Conservation (phyloP, 2,113 vertebrate species). For the Mesembrinibis cayennensis region DNA sequence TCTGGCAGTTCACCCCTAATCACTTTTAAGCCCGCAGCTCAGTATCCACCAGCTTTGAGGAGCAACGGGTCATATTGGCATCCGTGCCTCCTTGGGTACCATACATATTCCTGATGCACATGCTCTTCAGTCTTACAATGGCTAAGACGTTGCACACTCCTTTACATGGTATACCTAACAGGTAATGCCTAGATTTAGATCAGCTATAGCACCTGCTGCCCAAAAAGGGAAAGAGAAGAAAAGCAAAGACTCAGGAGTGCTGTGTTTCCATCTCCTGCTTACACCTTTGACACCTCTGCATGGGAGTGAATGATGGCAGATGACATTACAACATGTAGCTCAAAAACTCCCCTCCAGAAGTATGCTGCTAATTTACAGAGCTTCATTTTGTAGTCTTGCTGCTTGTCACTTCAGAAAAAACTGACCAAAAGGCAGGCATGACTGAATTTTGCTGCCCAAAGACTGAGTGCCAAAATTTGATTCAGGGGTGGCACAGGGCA, state of each 20-base stretch:
- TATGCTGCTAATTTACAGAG: not conserved
- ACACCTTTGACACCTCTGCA: not conserved
- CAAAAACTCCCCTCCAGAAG: not conserved
- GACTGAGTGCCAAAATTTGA: not conserved
- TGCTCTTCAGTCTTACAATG: not conserved
- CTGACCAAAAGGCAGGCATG: not conserved
- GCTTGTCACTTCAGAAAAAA: not conserved
- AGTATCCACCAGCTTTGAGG: not conserved
- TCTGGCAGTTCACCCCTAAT: not conserved
- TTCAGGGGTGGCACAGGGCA: not conserved
- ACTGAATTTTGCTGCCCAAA: not conserved
- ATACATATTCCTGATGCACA: rapidly evolving
- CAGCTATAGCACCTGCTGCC: not conserved
- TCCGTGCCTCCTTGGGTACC: not conserved
- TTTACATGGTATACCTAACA: not conserved
- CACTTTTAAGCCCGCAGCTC: not conserved
- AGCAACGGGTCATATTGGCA: not conserved
- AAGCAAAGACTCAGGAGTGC: not conserved
- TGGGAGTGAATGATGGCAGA: not conserved
- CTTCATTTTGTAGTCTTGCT: not conserved
- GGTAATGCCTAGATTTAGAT: not conserved
- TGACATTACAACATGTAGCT: not conserved
- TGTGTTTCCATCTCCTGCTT: not conserved
- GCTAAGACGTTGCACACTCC: not conserved
- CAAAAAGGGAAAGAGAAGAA: not conserved